Percentiles rank a stretch among this genome's conserved stretches.
Conservation (phyloP, 2,888 invertebrate species). For the Antheraea assamensis region DNA sequence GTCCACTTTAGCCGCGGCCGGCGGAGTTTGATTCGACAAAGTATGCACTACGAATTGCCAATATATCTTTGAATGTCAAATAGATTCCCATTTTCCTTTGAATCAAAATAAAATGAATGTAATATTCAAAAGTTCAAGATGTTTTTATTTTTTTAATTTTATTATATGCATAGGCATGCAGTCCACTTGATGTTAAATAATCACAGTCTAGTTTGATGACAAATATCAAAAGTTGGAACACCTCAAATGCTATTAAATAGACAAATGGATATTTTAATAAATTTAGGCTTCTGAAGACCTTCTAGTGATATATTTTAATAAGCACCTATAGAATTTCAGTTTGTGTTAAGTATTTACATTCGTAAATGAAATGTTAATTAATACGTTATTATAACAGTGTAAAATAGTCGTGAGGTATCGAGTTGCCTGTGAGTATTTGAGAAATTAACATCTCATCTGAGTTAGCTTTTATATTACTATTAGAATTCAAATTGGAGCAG, state of each 20-base stretch:
- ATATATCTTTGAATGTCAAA: conserved; percentile 48
- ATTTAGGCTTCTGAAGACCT: too few relatives aligned
- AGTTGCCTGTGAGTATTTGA: not conserved
- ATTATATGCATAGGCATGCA: not conserved
- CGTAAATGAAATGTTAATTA: not conserved
- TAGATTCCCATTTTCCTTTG: conserved; percentile 33
- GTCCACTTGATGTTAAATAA: too few relatives aligned
- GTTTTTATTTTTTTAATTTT: not conserved
- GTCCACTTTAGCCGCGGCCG: conserved; percentile 16
- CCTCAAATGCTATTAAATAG: too few relatives aligned
- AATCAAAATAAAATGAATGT: not conserved
- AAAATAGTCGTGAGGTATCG: not conserved
- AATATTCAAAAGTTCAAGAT: not conserved
- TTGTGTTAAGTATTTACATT: not conserved
- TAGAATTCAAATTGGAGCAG: not conserved
- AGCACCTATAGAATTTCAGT: not conserved
- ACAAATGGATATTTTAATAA: too few relatives aligned
- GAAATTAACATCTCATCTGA: not conserved
- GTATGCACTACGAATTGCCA: conserved; percentile 56
- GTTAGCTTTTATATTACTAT: not conserved
- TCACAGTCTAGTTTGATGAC: too few relatives aligned
- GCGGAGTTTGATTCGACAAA: conserved; percentile 47
- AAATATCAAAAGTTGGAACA: not conserved
- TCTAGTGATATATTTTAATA: too few relatives aligned
- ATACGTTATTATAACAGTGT: not conserved